A percentile compares a stretch with the other conserved stretches of the same genome.
These are phyloP conservation scores for Suillia variegata DNA, from an alignment of 2,888 invertebrate genomes.

Conservation along the genomic window DNA sequence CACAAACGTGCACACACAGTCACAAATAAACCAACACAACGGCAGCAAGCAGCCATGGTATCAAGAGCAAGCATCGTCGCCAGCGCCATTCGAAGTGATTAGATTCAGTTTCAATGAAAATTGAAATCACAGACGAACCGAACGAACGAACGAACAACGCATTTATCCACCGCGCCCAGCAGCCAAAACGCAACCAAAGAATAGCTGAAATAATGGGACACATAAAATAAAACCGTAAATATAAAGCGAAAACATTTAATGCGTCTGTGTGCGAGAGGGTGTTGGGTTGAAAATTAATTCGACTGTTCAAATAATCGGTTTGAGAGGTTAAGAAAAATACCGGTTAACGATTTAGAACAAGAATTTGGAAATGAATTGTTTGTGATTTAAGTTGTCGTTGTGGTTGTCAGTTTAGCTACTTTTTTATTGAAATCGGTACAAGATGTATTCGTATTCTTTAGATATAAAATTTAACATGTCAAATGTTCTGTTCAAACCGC, in stretches of 20 bases:
- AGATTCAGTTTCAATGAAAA: conserved; percentile 56
- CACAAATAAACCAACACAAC: conserved; percentile 2
- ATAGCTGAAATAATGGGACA: neutral
- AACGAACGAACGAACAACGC: neutral
- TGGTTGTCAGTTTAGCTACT: too few relatives aligned
- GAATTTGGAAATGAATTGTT: too few relatives aligned
- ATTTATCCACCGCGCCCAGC: too few relatives aligned
- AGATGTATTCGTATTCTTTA: too few relatives aligned
- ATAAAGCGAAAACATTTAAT: conserved; percentile 16
- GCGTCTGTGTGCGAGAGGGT: conserved; percentile 11
- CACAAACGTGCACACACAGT: conserved; percentile 12
- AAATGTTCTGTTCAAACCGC: too few relatives aligned
- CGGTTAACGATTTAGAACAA: too few relatives aligned
- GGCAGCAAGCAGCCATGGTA: conserved; percentile 6
- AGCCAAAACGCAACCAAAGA: neutral
- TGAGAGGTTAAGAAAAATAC: too few relatives aligned
- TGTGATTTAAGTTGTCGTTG: too few relatives aligned
- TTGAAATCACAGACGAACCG: conserved; percentile 48
- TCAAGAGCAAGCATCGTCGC: conserved; percentile 18
- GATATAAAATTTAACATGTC: too few relatives aligned
- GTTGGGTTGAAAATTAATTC: too few relatives aligned
- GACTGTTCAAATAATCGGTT: too few relatives aligned
- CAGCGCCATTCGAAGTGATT: conserved; percentile 42
- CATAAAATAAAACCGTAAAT: conserved; percentile 2
- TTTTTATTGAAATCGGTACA: too few relatives aligned